Evolutionary conservation across 1,140 invertebrate genomes (phyloP).

Genomic region (Drosophila murphyi): DNA sequence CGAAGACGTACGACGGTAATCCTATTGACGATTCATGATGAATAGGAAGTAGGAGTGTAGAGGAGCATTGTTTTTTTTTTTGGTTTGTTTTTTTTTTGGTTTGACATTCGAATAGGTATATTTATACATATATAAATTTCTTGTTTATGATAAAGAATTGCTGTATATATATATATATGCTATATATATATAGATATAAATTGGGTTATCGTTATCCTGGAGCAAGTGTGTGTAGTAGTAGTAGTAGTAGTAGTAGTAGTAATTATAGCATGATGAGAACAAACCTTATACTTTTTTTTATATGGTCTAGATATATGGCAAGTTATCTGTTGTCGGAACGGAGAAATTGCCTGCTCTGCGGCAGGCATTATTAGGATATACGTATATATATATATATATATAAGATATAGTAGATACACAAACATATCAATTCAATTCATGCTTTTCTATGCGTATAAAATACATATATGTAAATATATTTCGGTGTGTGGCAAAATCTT

Average conservation of each 20-base stretch:
- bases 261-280: conserved; percentile 61
- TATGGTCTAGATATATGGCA: conserved; percentile 25
- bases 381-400: conserved; percentile 22
- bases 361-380: conserved; percentile 25
- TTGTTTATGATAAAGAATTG: conserved; percentile 68
- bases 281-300: conserved; percentile 54
- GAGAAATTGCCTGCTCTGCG: conserved; percentile 60
- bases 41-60: conserved; percentile 78
- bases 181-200: conserved; percentile 48
- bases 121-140: conserved; percentile 52
- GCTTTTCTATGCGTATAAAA: conserved; percentile 25
- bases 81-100: conserved; percentile 54
- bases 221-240: conserved; percentile 63
- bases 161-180: conserved; percentile 52
- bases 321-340: conserved; percentile 44
- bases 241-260: conserved; percentile 41
- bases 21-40: conserved; percentile 81
- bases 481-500: conserved; percentile 58
- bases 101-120: conserved; percentile 65
- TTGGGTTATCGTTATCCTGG: conserved; percentile 65
- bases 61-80: conserved; percentile 69
- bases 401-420: conserved; percentile 38
- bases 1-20: conserved; percentile 80
- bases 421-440: conserved; percentile 22
- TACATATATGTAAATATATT: conserved; percentile 16